These are phyloP conservation scores for Chrysodeixis includens DNA, from an alignment of 2,888 invertebrate species.

Conservation along the genomic window DNA sequence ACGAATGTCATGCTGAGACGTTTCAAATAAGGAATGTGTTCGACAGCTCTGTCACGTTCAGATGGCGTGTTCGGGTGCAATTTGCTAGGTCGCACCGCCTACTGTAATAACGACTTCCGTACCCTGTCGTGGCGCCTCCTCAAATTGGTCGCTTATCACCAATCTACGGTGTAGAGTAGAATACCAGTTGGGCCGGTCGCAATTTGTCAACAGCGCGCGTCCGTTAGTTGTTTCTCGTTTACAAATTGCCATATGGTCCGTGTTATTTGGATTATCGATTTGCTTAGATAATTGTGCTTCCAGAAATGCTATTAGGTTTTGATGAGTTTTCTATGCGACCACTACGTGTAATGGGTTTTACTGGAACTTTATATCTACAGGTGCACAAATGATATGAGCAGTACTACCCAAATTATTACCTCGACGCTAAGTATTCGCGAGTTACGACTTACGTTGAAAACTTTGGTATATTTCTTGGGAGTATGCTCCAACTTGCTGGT, in stretches of 20 bases:
- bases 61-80: slow-evolving; percentile 87
- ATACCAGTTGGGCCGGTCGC: slow-evolving; percentile 83
- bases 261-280: slow-evolving; percentile 50
- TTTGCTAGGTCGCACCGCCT: slow-evolving; percentile 87
- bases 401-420: slow-evolving; percentile 72
- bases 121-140: slow-evolving; percentile 88
- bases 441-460: slow-evolving; percentile 79
- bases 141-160: slow-evolving; percentile 89
- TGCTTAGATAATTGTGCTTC: slow-evolving; percentile 28
- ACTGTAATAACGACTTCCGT: slow-evolving; percentile 89
- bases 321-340: slow-evolving; percentile 5
- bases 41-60: slow-evolving; percentile 88
- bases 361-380: slow-evolving; percentile 11
- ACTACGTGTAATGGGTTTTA: slow-evolving; percentile 9
- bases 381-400: slow-evolving; percentile 60
- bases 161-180: slow-evolving; percentile 86
- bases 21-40: slow-evolving; percentile 87
- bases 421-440: slow-evolving; percentile 71
- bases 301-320: slow-evolving; percentile 4
- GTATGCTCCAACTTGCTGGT: slow-evolving; percentile 85
- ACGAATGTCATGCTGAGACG: slow-evolving; percentile 82
- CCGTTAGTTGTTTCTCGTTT: slow-evolving; percentile 77
- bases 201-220: slow-evolving; percentile 83
- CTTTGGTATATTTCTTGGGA: slow-evolving; percentile 83
- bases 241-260: slow-evolving; percentile 64